A percentile compares a stretch with the other conserved stretches of the same genome.
These are phyloP conservation scores for Poeciliopsis occidentalis DNA, from an alignment of 2,113 vertebrate genomes.

Conservation along the genomic window DNA sequence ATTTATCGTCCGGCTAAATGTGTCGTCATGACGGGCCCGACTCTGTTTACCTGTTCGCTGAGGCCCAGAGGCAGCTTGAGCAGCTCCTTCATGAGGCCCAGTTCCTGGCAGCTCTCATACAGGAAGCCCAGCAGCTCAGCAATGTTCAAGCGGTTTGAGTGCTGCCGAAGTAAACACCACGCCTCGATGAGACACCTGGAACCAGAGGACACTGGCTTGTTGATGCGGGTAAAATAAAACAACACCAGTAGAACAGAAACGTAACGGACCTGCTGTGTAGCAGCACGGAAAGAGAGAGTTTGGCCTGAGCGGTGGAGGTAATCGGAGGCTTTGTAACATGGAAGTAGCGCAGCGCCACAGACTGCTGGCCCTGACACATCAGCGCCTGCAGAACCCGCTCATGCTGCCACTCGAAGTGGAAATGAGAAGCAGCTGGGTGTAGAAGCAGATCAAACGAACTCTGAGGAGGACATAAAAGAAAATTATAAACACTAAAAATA, in stretches of 20 bases:
- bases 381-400: conserved; percentile 87
- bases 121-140: conserved; percentile 85
- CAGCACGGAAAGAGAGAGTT: conserved; percentile 88
- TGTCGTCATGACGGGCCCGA: too few relatives aligned
- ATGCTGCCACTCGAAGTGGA: conserved; percentile 88
- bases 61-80: conserved; percentile 88
- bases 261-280: conserved; percentile 88
- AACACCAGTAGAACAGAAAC: too few relatives aligned
- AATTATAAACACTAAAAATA: neutral
- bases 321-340: conserved; percentile 86
- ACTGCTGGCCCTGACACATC: conserved; percentile 90
- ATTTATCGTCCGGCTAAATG: too few relatives aligned
- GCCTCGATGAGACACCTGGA: conserved; percentile 90
- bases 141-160: conserved; percentile 81
- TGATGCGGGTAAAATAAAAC: neutral
- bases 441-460: conserved; percentile 89
- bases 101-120: conserved; percentile 90
- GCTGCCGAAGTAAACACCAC: conserved; percentile 86
- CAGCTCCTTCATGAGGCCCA: conserved; percentile 91
- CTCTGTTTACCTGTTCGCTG: conserved; percentile 84
- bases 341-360: conserved; percentile 87
- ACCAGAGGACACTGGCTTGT: neutral
- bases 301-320: conserved; percentile 81
- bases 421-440: conserved; percentile 87
- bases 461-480: conserved; percentile 72